Conservation (phyloP, 2,888 invertebrate species). For the Dermolepida albohirtum region DNA sequence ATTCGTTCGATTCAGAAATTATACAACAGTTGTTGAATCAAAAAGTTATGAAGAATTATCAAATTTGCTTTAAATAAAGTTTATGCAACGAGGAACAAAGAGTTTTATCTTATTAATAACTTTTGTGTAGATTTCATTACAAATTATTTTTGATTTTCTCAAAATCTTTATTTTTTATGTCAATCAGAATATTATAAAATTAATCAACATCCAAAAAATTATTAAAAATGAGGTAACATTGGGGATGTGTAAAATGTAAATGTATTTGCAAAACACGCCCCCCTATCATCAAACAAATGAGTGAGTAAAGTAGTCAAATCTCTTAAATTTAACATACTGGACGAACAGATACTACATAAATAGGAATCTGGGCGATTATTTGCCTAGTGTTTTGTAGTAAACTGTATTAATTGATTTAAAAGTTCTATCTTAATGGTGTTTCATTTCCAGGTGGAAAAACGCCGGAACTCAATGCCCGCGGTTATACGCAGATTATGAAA, state of each 20-base stretch:
- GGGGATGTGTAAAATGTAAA: too few relatives aligned
- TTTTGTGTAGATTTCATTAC: too few relatives aligned
- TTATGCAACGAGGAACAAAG: too few relatives aligned
- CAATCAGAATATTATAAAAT: background rate
- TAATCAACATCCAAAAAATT: too few relatives aligned
- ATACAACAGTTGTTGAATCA: too few relatives aligned
- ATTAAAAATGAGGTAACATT: too few relatives aligned
- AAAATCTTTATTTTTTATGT: background rate
- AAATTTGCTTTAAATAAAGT: too few relatives aligned
- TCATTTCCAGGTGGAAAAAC: conserved; percentile 93
- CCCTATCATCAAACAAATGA: conserved; percentile 37
- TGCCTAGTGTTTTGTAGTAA: conserved; percentile 40
- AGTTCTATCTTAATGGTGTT: conserved; percentile 39
- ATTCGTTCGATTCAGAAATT: too few relatives aligned
- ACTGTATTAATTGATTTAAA: conserved; percentile 36
- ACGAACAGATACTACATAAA: conserved; percentile 54
- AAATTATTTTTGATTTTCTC: too few relatives aligned
- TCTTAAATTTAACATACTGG: conserved; percentile 45
- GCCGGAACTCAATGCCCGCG: conserved; percentile 93
- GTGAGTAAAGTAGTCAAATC: conserved; percentile 56
- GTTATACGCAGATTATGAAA: conserved; percentile 97
- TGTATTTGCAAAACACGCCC: background rate
- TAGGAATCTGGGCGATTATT: conserved; percentile 29
- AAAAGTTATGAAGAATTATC: too few relatives aligned
- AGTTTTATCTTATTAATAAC: too few relatives aligned